Percentiles rank a stretch among this genome's conserved stretches.
These are phyloP conservation scores for Diachrysia chrysitis DNA, from an alignment of 2,888 invertebrate genomes.

Conservation along the genomic window DNA sequence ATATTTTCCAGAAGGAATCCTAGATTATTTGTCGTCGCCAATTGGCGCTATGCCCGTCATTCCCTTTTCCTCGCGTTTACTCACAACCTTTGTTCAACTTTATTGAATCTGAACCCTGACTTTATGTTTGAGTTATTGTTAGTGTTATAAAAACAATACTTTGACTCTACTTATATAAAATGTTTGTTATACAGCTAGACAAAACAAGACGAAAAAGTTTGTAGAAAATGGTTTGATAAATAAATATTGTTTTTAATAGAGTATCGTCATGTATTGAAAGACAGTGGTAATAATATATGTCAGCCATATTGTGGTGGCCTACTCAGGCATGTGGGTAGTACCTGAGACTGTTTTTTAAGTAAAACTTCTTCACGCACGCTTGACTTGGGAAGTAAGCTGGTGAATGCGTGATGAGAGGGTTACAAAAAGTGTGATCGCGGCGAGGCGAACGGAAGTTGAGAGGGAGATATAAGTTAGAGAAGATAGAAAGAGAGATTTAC, in stretches of 20 bases:
- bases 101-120: neutral
- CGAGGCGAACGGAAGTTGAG: too few relatives aligned
- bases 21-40: slow-evolving; percentile 1
- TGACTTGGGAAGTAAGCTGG: too few relatives aligned
- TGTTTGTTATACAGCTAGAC: neutral
- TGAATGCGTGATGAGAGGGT: too few relatives aligned
- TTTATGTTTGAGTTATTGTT: neutral
- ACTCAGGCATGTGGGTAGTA: too few relatives aligned
- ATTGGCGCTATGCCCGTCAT: neutral
- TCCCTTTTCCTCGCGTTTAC: neutral
- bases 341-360: too few relatives aligned
- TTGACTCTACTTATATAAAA: neutral
- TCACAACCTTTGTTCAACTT: neutral
- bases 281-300: too few relatives aligned
- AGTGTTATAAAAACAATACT: neutral
- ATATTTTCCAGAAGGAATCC: slow-evolving; percentile 1
- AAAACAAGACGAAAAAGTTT: neutral
- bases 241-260: neutral
- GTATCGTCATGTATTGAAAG: neutral
- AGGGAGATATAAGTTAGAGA: too few relatives aligned
- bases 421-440: too few relatives aligned
- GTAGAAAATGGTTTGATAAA: neutral
- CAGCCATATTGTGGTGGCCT: too few relatives aligned
- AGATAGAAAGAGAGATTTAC: too few relatives aligned
- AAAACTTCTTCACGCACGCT: too few relatives aligned